Evolutionary conservation across 2,888 invertebrate genomes (phyloP).

Genomic region (Rutpela maculata): DNA sequence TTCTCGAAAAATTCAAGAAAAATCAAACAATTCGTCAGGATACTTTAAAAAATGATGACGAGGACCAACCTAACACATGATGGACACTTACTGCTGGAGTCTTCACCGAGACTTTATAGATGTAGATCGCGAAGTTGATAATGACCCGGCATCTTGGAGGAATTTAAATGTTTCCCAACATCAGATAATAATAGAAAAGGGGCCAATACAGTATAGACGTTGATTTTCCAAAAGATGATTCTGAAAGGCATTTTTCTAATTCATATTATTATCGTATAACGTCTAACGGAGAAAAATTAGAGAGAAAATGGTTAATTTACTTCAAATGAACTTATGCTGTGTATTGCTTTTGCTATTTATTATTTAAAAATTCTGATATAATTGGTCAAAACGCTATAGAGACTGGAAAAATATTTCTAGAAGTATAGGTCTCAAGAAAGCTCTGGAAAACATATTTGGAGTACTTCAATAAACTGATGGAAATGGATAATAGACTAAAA

Average conservation of each 20-base stretch:
- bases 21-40: too few species aligned
- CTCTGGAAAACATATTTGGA: slow-evolving; percentile 1
- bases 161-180: slow-evolving; percentile 15
- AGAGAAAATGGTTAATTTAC: slow-evolving; percentile 12
- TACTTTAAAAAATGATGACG: too few species aligned
- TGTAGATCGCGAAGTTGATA: too few species aligned
- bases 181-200: slow-evolving; percentile 22
- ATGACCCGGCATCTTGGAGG: too few species aligned
- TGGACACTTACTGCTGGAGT: background rate
- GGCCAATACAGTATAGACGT: background rate
- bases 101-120: background rate
- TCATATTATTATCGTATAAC: slow-evolving; percentile 3
- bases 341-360: background rate
- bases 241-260: background rate
- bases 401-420: slow-evolving; percentile 9
- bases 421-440: background rate
- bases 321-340: background rate
- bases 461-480: background rate
- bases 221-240: slow-evolving; percentile 1
- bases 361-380: slow-evolving; percentile 11
- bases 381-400: background rate
- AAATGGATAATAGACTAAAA: slow-evolving; percentile 13
- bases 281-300: background rate
- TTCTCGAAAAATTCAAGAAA: too few species aligned
- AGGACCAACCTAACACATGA: too few species aligned